Evolutionary conservation across 2,797 vertebrate species (phyloP), one percentile per base, ranked within the genome.

Genomic region (Dallia pectoralis): DNA sequence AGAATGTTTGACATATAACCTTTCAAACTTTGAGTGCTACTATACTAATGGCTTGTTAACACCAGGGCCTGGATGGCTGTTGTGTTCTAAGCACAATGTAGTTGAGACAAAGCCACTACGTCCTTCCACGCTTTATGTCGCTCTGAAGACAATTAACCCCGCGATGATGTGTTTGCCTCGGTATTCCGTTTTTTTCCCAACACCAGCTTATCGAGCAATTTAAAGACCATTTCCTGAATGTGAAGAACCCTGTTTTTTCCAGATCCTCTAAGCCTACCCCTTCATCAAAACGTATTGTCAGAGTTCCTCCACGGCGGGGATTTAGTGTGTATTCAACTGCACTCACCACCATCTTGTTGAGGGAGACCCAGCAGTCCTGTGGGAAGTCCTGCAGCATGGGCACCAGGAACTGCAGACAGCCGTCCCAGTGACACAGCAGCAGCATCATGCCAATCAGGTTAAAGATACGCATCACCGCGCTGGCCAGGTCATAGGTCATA

Each of bases 371-470:
- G 85, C 94, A 95, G 87, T 95, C 92, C 15, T 87, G 87, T 14
- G 95, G 95, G 84, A 95, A 96, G 61, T 96, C 95, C 82, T 95
- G 95, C 76, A 96, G 90, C 95, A 96, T 95, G 77, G 95, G 95
- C 48, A 96, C 95, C 15, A 96, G 92, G 88, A 96, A 95, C 88
- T 96, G 95, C 16, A 95, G 92, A 74, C 95, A 95, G 71, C 95
- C 95, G 0, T 96, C 95, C 95, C 95, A 96, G 82, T 96, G 95
- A 48, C 95, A 96, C 0, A 96, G 88, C 72, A 96, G 88, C 33
- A 96, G 87, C 95, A 96, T 96, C 95, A 96, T 96, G 18, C 93
- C 94, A 0, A 96, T 96, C 75, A 96, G 91, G 84, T 95, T 96
- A 77, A 95, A 77, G 83, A 95, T 96, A 53, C 95, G 89, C 95